Conservation (phyloP, 2,113 vertebrate genomes). For the Tympanuchus pallidicinctus region DNA sequence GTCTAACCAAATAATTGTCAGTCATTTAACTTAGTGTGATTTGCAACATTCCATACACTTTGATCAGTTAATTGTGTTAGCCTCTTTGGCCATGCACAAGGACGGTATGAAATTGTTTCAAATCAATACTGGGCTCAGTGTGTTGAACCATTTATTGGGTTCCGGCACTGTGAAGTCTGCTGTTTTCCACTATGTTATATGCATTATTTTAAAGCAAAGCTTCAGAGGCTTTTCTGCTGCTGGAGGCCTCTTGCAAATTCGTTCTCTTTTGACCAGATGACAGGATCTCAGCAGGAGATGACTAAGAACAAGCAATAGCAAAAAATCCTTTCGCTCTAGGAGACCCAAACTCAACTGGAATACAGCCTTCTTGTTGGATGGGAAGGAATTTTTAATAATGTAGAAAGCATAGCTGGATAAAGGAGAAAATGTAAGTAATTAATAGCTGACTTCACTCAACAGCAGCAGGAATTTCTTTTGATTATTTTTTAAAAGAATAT, state of each 20-base stretch:
- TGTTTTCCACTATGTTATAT: background rate
- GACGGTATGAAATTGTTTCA: background rate
- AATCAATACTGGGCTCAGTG: background rate
- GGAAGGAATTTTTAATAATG: constrained; percentile 51
- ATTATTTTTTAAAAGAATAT: constrained; percentile 1
- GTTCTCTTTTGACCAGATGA: constrained; percentile 4
- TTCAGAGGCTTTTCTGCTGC: constrained; percentile 1
- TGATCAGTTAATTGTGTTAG: background rate
- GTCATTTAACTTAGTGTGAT: background rate
- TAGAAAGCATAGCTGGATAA: constrained; percentile 23
- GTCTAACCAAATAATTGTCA: background rate
- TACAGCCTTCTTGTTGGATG: constrained; percentile 6
- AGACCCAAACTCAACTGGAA: constrained; percentile 52
- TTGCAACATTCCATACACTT: background rate
- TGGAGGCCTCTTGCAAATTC: constrained; percentile 21
- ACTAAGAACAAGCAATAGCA: constrained; percentile 35
- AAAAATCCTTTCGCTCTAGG: background rate
- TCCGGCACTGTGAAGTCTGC: background rate
- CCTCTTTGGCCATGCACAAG: background rate
- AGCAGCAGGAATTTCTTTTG: background rate
- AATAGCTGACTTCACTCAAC: background rate
- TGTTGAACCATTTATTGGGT: background rate
- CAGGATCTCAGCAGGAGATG: constrained; percentile 55
- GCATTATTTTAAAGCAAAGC: constrained; percentile 34
- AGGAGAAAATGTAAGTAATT: constrained; percentile 40